Percentiles rank a stretch among this genome's conserved stretches.
These are phyloP conservation scores for Panthera uncia DNA, from an alignment of 2,113 vertebrate species.

Conservation along the genomic window DNA sequence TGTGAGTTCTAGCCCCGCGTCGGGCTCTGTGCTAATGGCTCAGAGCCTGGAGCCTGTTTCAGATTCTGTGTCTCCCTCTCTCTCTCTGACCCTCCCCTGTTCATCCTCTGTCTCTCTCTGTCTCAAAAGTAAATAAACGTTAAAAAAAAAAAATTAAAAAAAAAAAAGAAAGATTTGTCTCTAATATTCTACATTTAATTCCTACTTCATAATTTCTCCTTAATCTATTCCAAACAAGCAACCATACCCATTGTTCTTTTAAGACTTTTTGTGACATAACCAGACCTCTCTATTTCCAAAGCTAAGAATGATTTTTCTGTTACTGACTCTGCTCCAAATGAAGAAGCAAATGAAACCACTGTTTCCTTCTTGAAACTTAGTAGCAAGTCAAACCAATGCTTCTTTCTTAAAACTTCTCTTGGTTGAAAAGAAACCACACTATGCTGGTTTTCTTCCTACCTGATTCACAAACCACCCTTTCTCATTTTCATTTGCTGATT, in stretches of 20 bases:
- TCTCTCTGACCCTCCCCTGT: too few relatives aligned
- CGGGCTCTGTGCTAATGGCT: too few relatives aligned
- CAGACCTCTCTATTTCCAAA: slow-evolving; percentile 20
- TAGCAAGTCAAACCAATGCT: neutral
- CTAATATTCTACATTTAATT: neutral
- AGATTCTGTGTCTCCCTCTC: too few relatives aligned
- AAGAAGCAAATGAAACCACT: neutral
- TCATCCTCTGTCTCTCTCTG: too few relatives aligned
- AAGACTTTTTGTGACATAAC: neutral
- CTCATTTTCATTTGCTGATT: neutral
- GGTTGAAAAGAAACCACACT: neutral
- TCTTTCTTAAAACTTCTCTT: neutral
- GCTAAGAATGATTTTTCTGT: neutral
- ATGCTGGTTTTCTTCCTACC: neutral
- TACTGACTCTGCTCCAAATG: neutral
- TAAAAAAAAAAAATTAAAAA: too few relatives aligned
- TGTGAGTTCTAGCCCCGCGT: too few relatives aligned
- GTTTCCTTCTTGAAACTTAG: slow-evolving; percentile 29
- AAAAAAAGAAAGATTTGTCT: neutral
- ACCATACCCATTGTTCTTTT: neutral
- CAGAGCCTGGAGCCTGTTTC: too few relatives aligned
- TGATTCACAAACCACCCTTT: neutral
- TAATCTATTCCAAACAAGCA: neutral
- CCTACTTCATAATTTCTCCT: neutral
- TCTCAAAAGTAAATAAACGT: too few relatives aligned